These are phyloP conservation scores for Melanotaenia trifasciata DNA, from an alignment of 2,797 vertebrate genomes.

Conservation along the genomic window DNA sequence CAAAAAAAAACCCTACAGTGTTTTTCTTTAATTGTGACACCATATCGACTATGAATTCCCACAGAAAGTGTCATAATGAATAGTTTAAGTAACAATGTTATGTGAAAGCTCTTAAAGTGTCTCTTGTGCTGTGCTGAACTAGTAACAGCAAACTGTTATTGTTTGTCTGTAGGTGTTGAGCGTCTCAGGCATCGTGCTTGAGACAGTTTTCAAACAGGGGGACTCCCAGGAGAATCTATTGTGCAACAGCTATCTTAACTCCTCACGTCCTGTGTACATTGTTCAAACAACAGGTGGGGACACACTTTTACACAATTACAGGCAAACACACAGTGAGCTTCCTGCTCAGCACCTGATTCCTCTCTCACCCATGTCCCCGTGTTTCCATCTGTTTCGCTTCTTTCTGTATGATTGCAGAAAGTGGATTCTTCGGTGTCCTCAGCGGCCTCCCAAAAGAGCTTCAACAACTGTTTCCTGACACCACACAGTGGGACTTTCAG, in stretches of 20 bases:
- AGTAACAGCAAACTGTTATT: slow-evolving; percentile 47
- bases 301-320: slow-evolving; percentile 8
- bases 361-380: slow-evolving; percentile 6
- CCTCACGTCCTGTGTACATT: slow-evolving; percentile 76
- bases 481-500: slow-evolving; percentile 24
- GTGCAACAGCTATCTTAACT: slow-evolving; percentile 64
- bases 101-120: slow-evolving; percentile 27
- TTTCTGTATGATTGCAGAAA: slow-evolving; percentile 70
- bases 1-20: neutral
- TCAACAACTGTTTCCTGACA: slow-evolving; percentile 66
- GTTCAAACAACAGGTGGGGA: slow-evolving; percentile 78
- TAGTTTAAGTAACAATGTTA: slow-evolving; percentile 10
- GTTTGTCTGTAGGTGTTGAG: slow-evolving; percentile 59
- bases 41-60: neutral
- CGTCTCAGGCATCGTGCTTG: slow-evolving; percentile 67
- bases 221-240: slow-evolving; percentile 71
- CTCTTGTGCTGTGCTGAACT: slow-evolving; percentile 65
- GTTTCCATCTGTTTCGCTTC: slow-evolving; percentile 34
- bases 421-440: slow-evolving; percentile 89
- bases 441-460: slow-evolving; percentile 78
- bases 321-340: slow-evolving; percentile 10
- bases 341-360: slow-evolving; percentile 9
- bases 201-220: slow-evolving; percentile 73
- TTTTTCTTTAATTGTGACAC: neutral
- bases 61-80: slow-evolving; percentile 14